Conservation (phyloP, 2,797 vertebrate species). For the Vultur gryphus region DNA sequence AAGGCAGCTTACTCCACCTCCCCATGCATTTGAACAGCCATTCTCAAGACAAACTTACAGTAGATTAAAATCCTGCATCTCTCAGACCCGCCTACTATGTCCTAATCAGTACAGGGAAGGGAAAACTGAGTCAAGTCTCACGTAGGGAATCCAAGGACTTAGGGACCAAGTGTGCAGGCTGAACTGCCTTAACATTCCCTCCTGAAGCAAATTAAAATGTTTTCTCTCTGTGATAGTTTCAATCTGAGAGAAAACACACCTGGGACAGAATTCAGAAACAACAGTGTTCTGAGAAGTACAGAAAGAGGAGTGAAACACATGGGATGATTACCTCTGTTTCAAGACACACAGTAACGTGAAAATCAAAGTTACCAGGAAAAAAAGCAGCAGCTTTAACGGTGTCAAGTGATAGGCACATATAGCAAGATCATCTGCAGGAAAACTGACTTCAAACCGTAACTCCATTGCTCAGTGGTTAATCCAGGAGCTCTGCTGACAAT, state of each 20-base stretch:
- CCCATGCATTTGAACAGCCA: background rate
- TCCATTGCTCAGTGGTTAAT: background rate
- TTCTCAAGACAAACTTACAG: background rate
- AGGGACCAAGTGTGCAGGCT: background rate
- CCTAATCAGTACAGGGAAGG: background rate
- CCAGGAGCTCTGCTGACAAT: background rate
- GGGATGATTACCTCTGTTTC: background rate
- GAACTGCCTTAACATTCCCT: background rate
- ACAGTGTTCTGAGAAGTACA: background rate
- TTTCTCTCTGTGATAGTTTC: background rate
- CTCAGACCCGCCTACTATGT: background rate
- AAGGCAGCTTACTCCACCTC: background rate
- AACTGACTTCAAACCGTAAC: background rate
- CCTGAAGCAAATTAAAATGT: constrained; percentile 7
- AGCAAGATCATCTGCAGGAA: background rate
- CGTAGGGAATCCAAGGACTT: background rate
- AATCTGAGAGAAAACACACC: background rate
- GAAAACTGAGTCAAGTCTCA: background rate
- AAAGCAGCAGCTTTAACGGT: background rate
- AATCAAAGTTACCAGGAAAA: background rate
- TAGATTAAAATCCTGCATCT: background rate
- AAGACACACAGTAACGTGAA: background rate
- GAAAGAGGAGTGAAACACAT: background rate
- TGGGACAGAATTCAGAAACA: background rate
- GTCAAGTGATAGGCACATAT: background rate